A percentile compares a stretch with the other conserved stretches of the same genome.
phyloP scores from a whole-genome alignment of 2,888 invertebrate species.

The Sesia bembeciformis region DNA sequence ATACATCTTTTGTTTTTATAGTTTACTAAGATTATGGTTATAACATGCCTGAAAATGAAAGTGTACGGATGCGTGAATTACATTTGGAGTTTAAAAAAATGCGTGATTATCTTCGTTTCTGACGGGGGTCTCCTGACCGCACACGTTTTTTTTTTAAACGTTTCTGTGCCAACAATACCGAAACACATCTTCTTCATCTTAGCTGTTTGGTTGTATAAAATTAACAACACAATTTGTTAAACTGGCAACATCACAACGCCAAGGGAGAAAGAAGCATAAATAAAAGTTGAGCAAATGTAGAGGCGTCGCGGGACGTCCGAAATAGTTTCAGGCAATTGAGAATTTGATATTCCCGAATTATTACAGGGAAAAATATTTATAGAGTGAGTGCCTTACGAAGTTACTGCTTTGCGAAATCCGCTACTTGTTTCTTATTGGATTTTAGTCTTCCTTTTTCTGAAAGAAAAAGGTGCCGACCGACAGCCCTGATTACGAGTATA shows the following conservation, averaged over 20 bases:
- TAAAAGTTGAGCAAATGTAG: conserved; percentile 21
- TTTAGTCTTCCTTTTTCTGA: background rate
- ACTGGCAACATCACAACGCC: conserved; percentile 7
- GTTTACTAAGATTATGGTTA: too few species aligned
- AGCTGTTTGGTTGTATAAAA: background rate
- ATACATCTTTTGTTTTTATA: too few species aligned
- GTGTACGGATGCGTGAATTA: too few species aligned
- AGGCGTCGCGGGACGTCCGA: conserved; percentile 4
- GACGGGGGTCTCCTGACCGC: too few species aligned
- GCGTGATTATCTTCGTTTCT: too few species aligned
- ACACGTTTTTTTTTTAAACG: too few species aligned
- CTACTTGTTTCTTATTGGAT: background rate
- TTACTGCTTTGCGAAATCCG: background rate
- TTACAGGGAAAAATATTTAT: background rate
- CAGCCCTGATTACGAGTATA: background rate
- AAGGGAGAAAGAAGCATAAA: conserved; percentile 18
- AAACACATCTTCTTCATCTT: too few species aligned
- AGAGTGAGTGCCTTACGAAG: background rate
- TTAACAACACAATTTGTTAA: background rate
- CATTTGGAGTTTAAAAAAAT: too few species aligned
- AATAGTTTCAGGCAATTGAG: conserved; percentile 10
- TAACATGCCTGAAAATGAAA: too few species aligned
- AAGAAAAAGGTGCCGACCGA: background rate
- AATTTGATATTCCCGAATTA: conserved; percentile 10
- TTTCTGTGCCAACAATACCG: background rate